phyloP scores from a whole-genome alignment of 2,797 vertebrate genomes.

The Tinamus major region DNA sequence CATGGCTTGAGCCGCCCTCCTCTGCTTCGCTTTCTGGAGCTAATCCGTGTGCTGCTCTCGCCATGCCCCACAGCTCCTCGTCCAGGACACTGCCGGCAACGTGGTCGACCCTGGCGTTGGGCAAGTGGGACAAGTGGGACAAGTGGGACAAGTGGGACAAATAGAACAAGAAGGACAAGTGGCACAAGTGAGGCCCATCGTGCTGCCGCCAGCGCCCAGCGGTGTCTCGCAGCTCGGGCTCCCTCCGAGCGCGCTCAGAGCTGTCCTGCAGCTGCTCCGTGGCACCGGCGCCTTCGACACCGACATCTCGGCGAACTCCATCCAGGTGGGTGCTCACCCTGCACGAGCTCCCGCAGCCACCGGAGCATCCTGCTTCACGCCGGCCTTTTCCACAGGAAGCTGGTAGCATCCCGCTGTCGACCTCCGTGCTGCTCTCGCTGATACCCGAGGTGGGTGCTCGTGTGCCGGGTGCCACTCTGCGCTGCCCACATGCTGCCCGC shows the following conservation, averaged over 20 bases:
- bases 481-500: too few relatives aligned
- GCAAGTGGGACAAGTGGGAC: too few relatives aligned
- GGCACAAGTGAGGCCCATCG: neutral
- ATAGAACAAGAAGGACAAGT: too few relatives aligned
- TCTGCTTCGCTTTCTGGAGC: too few relatives aligned
- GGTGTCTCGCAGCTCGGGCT: constrained; percentile 63
- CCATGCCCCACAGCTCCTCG: constrained; percentile 13
- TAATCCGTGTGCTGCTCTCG: neutral
- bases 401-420: neutral
- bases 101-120: neutral
- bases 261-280: constrained; percentile 51
- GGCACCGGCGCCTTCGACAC: constrained; percentile 26
- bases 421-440: constrained; percentile 1
- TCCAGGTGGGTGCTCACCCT: too few relatives aligned
- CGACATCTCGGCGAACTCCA: constrained; percentile 23
- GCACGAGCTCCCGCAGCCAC: neutral
- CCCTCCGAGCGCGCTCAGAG: constrained; percentile 41
- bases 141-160: too few relatives aligned
- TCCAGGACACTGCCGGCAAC: neutral
- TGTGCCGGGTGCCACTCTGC: too few relatives aligned
- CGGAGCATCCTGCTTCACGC: too few relatives aligned
- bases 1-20: too few relatives aligned
- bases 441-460: constrained; percentile 65
- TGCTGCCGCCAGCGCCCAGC: constrained; percentile 40
- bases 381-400: neutral